phyloP scores from a whole-genome alignment of 2,113 vertebrate species.

The Eudorcas thomsonii region DNA sequence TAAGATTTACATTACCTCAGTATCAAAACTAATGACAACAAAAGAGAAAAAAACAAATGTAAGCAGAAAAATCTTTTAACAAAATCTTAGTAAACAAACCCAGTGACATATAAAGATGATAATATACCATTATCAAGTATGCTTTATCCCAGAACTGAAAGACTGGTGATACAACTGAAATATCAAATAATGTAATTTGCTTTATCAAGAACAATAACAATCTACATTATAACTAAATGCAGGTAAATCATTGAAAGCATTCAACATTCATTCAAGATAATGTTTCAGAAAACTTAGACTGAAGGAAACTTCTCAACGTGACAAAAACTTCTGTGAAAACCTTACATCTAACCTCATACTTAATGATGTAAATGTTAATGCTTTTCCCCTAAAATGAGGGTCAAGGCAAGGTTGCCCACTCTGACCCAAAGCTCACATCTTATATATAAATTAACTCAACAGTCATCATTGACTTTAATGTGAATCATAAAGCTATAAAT shows the following conservation, averaged over 20 bases:
- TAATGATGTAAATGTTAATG: not conserved
- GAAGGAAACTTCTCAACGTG: not conserved
- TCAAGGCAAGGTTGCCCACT: not conserved
- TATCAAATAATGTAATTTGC: not conserved
- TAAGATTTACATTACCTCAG: not conserved
- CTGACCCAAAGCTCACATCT: not conserved
- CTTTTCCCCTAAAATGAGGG: not conserved
- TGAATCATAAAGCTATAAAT: not conserved
- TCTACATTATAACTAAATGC: not conserved
- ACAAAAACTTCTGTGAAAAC: not conserved
- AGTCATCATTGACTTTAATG: not conserved
- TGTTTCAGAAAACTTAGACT: not conserved
- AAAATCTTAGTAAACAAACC: not conserved
- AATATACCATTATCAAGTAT: not conserved
- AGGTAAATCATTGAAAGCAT: not conserved
- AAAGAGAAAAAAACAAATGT: not conserved
- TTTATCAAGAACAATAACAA: not conserved
- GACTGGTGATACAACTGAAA: not conserved
- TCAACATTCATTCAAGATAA: not conserved
- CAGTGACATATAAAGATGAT: not conserved
- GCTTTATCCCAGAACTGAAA: not conserved
- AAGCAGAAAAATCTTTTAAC: not conserved
- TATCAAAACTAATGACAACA: not conserved
- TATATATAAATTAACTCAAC: not conserved
- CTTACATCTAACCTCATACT: not conserved